phyloP scores from a whole-genome alignment of 2,888 invertebrate species.

The Drosophila austrosaltans region DNA sequence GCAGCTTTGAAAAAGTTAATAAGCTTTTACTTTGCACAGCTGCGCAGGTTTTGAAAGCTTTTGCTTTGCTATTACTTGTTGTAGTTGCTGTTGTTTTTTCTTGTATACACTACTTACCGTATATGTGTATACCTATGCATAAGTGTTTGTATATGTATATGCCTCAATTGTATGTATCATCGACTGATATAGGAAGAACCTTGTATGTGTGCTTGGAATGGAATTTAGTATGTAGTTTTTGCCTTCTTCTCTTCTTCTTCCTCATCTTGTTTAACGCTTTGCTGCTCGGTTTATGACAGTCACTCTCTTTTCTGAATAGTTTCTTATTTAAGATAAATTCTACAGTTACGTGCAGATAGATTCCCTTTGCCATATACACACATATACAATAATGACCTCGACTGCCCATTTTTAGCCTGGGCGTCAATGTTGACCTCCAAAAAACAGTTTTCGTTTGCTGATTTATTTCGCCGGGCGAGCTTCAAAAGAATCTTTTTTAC shows the following conservation, averaged over 20 bases:
- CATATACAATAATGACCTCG: conserved; percentile 13
- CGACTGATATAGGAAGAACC: conserved; percentile 82
- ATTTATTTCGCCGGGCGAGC: conserved; percentile 59
- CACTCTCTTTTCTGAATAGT: conserved; percentile 13
- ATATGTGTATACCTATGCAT: conserved; percentile 20
- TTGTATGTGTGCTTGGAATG: conserved; percentile 80
- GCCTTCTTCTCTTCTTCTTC: conserved; percentile 38
- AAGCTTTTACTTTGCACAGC: conserved; percentile 50
- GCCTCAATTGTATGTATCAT: conserved; percentile 38
- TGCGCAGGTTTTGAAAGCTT: conserved; percentile 50
- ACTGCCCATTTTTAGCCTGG: conserved; percentile 42
- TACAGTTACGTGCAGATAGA: conserved; percentile 13
- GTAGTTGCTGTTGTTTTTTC: conserved; percentile 42
- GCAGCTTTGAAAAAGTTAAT: conserved; percentile 62
- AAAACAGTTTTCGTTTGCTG: conserved; percentile 37
- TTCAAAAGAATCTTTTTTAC: conserved; percentile 15
- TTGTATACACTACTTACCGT: conserved; percentile 19
- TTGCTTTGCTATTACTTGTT: conserved; percentile 38
- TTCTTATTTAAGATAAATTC: conserved; percentile 14
- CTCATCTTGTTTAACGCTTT: conserved; percentile 26
- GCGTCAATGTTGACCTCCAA: conserved; percentile 72
- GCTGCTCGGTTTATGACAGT: conserved; percentile 3
- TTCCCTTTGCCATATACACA: conserved; percentile 1
- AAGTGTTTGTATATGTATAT: conserved; percentile 30
- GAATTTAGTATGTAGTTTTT: conserved; percentile 73